A percentile compares a stretch with the other conserved stretches of the same genome.
These are phyloP conservation scores for Bungarus multicinctus DNA, from an alignment of 2,113 vertebrate genomes.

Conservation along the genomic window DNA sequence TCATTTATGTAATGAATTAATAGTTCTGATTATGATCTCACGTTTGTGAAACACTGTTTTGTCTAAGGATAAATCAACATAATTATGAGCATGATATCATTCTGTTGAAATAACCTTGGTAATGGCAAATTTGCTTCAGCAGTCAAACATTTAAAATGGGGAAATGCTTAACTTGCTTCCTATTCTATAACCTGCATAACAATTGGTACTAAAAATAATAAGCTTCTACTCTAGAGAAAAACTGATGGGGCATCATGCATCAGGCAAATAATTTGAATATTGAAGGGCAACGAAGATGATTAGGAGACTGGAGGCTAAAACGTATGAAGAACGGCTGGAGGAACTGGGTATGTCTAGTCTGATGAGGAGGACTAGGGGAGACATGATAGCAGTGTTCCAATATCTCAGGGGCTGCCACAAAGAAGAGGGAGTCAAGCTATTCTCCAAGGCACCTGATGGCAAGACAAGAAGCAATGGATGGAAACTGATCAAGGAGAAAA, in stretches of 20 bases:
- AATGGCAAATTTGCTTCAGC: slow-evolving; percentile 36
- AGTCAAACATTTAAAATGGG: neutral
- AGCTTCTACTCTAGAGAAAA: slow-evolving; percentile 34
- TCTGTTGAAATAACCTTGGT: neutral
- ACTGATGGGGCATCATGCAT: neutral
- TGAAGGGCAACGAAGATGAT: neutral
- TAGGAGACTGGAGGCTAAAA: too few relatives aligned
- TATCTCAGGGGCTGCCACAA: too few relatives aligned
- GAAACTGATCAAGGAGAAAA: too few relatives aligned
- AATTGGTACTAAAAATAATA: neutral
- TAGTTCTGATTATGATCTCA: neutral
- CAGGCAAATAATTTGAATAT: slow-evolving; percentile 28
- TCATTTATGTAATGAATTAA: neutral
- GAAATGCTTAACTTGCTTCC: neutral
- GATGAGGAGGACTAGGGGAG: too few relatives aligned
- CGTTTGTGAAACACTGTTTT: neutral
- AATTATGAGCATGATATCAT: neutral
- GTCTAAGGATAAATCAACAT: neutral
- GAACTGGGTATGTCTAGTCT: too few relatives aligned
- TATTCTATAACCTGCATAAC: slow-evolving; percentile 14
- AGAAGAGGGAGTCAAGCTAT: too few relatives aligned
- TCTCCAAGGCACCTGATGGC: too few relatives aligned
- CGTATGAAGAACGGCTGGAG: too few relatives aligned
- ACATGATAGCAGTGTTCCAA: too few relatives aligned
- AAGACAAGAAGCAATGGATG: too few relatives aligned